phyloP scores from a whole-genome alignment of 2,113 vertebrate genomes.

The Odocoileus virginianus region DNA sequence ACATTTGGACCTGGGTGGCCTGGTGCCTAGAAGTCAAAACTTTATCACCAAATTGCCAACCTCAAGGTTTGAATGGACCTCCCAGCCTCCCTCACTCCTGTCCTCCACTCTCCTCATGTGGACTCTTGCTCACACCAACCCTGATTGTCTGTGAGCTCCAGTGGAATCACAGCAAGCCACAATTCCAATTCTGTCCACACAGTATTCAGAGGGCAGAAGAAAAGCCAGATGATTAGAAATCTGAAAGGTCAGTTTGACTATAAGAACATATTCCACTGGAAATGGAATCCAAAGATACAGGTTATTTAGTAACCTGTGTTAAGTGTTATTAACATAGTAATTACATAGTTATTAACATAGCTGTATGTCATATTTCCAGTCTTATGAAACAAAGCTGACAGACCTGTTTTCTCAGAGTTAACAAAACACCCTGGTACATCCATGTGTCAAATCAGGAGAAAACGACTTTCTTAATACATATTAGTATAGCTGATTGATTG shows the following conservation, averaged over 20 bases:
- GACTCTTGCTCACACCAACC: not conserved
- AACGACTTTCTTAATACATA: not conserved
- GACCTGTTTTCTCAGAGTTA: not conserved
- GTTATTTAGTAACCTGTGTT: not conserved
- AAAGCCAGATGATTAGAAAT: not conserved
- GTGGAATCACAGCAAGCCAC: not conserved
- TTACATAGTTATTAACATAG: constrained; percentile 11
- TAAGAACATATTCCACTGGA: not conserved
- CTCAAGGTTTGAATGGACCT: not conserved
- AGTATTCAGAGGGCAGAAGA: not conserved
- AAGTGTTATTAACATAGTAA: not conserved
- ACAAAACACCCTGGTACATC: not conserved
- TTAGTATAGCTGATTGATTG: not conserved
- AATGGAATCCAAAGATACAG: constrained; percentile 32
- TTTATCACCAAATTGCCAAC: not conserved
- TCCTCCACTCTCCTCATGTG: not conserved
- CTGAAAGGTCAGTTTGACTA: not conserved
- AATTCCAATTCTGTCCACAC: not conserved
- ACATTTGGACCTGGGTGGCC: not conserved
- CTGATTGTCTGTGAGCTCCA: not conserved
- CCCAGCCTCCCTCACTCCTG: not conserved
- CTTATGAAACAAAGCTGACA: constrained; percentile 35
- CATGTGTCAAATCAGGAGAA: not conserved
- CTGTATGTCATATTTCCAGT: not conserved
- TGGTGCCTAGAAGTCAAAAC: not conserved